Evolutionary conservation across 1,140 invertebrate species (phyloP).

Genomic region (Lepidurus packardi): DNA sequence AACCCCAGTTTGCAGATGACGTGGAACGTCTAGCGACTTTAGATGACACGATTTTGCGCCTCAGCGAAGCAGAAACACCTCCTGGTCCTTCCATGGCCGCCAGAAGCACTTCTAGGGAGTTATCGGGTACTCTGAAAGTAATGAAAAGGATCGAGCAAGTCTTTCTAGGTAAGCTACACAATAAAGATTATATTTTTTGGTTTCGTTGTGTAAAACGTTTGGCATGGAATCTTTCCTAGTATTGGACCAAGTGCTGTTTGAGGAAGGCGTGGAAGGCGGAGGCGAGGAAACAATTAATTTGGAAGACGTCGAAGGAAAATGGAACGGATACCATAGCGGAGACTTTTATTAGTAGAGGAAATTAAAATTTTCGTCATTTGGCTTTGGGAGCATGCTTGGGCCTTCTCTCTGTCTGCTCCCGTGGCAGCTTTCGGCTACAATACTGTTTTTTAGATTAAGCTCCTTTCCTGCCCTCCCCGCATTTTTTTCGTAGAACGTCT

Average conservation of each 20-base stretch:
- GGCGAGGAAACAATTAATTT: slow-evolving; percentile 31
- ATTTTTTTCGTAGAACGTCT: neutral
- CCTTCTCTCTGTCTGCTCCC: neutral
- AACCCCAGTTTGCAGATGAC: slow-evolving; percentile 45
- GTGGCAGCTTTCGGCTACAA: neutral
- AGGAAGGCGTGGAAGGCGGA: slow-evolving; percentile 39
- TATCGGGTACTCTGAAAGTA: slow-evolving; percentile 55
- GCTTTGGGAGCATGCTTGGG: neutral
- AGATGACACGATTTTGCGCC: slow-evolving; percentile 44
- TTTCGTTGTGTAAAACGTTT: slow-evolving; percentile 18
- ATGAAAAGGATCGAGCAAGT: slow-evolving; percentile 55
- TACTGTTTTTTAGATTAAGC: neutral
- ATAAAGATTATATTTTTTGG: neutral
- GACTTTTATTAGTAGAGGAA: slow-evolving; percentile 28
- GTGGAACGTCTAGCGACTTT: slow-evolving; percentile 44
- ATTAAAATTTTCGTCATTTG: neutral
- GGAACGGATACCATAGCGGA: slow-evolving; percentile 33
- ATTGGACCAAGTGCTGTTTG: slow-evolving; percentile 46
- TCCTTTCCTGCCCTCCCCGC: neutral
- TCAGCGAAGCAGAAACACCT: slow-evolving; percentile 37
- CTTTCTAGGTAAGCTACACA: slow-evolving; percentile 48
- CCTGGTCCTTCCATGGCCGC: slow-evolving; percentile 39
- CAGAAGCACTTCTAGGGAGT: slow-evolving; percentile 47
- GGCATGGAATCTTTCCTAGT: slow-evolving; percentile 41
- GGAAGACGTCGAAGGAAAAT: slow-evolving; percentile 29